phyloP scores from a whole-genome alignment of 2,888 invertebrate species.

The Smittia aterrima region DNA sequence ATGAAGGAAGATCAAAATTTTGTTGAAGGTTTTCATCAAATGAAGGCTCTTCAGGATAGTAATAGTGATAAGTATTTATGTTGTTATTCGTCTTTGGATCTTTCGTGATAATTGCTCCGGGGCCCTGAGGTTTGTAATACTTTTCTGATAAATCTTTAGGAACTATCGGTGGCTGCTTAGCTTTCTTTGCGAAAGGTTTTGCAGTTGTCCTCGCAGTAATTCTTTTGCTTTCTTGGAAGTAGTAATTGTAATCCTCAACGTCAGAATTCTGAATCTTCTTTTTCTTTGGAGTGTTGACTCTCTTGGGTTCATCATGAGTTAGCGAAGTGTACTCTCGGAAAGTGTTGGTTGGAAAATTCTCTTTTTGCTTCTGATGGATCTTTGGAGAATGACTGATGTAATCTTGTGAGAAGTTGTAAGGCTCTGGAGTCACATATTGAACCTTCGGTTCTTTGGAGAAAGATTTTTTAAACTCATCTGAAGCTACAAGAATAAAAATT shows the following conservation, averaged over 20 bases:
- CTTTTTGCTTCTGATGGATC: background rate
- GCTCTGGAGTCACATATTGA: slow-evolving; percentile 30
- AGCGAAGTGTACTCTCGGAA: background rate
- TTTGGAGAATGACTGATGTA: background rate
- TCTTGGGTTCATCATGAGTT: slow-evolving; percentile 1
- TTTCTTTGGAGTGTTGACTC: background rate
- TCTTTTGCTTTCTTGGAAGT: slow-evolving; percentile 23
- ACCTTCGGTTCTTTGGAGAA: slow-evolving; percentile 1
- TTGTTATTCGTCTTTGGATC: slow-evolving; percentile 20
- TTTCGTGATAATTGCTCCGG: slow-evolving; percentile 3
- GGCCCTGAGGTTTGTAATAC: slow-evolving; percentile 25
- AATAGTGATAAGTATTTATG: slow-evolving; percentile 20
- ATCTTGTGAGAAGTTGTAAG: slow-evolving; percentile 27
- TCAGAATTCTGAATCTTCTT: background rate
- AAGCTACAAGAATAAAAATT: background rate
- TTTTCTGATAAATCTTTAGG: slow-evolving; percentile 3
- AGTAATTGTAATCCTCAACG: slow-evolving; percentile 14
- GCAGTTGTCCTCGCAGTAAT: slow-evolving; percentile 24
- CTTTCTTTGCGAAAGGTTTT: too few species aligned
- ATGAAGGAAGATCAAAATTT: background rate
- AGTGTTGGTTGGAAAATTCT: background rate
- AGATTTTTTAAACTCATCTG: background rate
- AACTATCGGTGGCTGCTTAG: background rate
- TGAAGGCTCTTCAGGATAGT: slow-evolving; percentile 25
- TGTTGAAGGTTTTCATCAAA: background rate